These are phyloP conservation scores for Tauraco hartlaubi DNA, from an alignment of 2,797 vertebrate genomes.

Conservation along the genomic window DNA sequence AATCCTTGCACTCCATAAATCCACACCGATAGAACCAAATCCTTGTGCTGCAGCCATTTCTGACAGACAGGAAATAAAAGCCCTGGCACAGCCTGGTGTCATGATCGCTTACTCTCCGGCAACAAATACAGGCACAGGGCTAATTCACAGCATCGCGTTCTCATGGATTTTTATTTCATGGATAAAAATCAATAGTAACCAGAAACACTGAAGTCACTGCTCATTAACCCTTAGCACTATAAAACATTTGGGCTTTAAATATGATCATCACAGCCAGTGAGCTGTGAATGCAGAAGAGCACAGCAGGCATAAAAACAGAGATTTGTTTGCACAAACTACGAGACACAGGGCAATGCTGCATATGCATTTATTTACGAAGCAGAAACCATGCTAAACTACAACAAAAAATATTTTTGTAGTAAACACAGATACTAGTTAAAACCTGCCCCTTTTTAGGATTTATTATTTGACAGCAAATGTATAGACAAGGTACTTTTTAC, in stretches of 20 bases:
- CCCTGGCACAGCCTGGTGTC: not conserved
- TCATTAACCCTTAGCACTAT: not conserved
- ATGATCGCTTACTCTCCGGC: not conserved
- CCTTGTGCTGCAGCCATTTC: not conserved
- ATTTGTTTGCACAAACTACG: not conserved
- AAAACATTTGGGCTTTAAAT: not conserved
- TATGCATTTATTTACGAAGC: not conserved
- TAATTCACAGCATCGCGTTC: not conserved
- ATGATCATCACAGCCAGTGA: not conserved
- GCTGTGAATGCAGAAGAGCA: not conserved
- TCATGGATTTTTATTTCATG: not conserved
- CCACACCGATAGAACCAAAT: rapidly evolving
- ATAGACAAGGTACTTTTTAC: not conserved
- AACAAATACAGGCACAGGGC: not conserved
- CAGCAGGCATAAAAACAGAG: not conserved
- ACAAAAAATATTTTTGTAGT: not conserved
- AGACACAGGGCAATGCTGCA: not conserved
- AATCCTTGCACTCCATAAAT: not conserved
- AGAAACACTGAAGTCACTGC: not conserved
- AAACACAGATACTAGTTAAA: not conserved
- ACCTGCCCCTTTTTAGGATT: not conserved
- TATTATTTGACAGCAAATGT: not conserved
- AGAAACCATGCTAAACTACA: not conserved
- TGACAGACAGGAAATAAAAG: not conserved
- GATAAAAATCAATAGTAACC: constrained; percentile 23